phyloP scores from a whole-genome alignment of 2,113 vertebrate genomes.

The Rhizomys pruinosus region DNA sequence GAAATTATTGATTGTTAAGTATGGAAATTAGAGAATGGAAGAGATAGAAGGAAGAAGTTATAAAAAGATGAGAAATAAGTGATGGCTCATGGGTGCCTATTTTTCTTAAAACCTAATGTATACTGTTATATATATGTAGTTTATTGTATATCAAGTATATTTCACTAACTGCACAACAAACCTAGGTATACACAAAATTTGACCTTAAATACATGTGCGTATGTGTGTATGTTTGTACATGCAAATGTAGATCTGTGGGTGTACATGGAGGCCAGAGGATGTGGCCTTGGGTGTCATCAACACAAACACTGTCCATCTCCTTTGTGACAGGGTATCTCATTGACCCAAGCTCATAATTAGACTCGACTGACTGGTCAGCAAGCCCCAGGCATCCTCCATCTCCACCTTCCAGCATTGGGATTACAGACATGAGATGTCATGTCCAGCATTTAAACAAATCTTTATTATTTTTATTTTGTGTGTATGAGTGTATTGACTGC shows the following conservation, averaged over 20 bases:
- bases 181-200: background rate
- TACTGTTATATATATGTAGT: background rate
- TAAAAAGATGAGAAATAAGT: background rate
- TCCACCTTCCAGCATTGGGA: background rate
- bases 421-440: background rate
- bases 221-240: background rate
- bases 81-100: background rate
- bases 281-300: background rate
- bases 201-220: background rate
- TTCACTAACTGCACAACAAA: background rate
- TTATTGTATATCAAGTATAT: background rate
- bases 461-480: no score
- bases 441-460: no score
- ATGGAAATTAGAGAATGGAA: background rate
- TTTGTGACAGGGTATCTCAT: background rate
- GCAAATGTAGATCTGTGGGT: no score
- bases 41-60: background rate
- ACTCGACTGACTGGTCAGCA: background rate
- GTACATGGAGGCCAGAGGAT: background rate
- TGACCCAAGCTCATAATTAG: background rate
- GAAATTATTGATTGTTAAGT: no score
- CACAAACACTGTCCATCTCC: background rate
- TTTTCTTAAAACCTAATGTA: background rate
- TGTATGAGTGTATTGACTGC: no score
- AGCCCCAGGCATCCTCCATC: background rate